These are phyloP conservation scores for Eubasilissa regina DNA, from an alignment of 1,140 invertebrate species.

Conservation along the genomic window DNA sequence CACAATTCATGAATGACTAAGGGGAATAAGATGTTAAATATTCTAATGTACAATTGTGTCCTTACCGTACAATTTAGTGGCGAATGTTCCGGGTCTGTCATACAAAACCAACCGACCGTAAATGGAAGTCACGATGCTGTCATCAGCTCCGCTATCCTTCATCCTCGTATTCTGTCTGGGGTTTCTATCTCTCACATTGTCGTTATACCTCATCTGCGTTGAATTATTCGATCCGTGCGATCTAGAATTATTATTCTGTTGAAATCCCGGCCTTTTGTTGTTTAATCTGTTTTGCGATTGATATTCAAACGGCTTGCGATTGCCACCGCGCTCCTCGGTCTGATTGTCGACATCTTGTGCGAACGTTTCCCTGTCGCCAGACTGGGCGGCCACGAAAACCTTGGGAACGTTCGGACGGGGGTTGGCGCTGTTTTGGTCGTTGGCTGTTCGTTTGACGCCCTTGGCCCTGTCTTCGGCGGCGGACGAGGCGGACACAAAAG, in stretches of 20 bases:
- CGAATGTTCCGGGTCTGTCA: slow-evolving; percentile 10
- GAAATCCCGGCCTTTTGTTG: not conserved
- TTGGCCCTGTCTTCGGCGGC: slow-evolving; percentile 75
- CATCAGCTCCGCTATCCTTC: not conserved
- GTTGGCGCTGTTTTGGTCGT: slow-evolving; percentile 62
- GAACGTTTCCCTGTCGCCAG: slow-evolving; percentile 14
- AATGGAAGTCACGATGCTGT: slow-evolving; percentile 16
- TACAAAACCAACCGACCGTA: slow-evolving; percentile 47
- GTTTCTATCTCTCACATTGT: slow-evolving; percentile 2
- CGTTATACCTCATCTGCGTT: not conserved
- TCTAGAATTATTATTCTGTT: too few species aligned
- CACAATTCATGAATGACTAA: too few species aligned
- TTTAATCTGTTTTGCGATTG: too few species aligned
- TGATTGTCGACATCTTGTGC: too few species aligned
- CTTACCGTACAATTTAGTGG: slow-evolving; percentile 27
- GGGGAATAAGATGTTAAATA: too few species aligned
- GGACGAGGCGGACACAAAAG: slow-evolving; percentile 77
- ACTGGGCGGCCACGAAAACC: slow-evolving; percentile 42
- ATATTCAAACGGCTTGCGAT: not conserved
- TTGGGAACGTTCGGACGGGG: slow-evolving; percentile 6
- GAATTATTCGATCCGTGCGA: too few species aligned
- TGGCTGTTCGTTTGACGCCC: slow-evolving; percentile 70
- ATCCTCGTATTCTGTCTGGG: not conserved
- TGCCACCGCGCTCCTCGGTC: too few species aligned
- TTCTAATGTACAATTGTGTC: slow-evolving; percentile 38